Conservation (phyloP, 2,113 vertebrate species). For the Cyprinodon tularosa region DNA sequence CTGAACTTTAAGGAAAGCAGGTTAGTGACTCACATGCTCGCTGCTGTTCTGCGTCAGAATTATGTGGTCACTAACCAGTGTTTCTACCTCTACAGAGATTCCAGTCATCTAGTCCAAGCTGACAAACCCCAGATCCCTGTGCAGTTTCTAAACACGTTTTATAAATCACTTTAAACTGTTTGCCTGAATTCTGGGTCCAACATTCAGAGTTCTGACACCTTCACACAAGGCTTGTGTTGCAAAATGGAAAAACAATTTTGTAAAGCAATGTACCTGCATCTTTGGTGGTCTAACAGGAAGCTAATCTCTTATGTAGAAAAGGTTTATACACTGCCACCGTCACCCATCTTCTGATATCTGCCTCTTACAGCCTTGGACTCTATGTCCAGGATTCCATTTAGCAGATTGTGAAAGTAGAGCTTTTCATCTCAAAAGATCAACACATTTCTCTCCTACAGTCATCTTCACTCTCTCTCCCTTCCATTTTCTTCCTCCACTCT, state of each 20-base stretch:
- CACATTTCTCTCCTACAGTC: conserved; percentile 64
- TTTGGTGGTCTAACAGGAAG: conserved; percentile 55
- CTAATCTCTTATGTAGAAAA: conserved; percentile 81
- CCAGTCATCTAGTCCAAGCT: too few relatives aligned
- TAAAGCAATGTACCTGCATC: conserved; percentile 3
- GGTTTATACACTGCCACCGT: conserved; percentile 68
- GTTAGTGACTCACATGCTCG: too few relatives aligned
- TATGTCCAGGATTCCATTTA: conserved; percentile 77
- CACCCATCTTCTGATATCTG: conserved; percentile 12
- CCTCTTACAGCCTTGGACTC: conserved; percentile 62
- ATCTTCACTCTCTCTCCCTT: conserved; percentile 68
- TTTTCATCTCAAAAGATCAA: conserved; percentile 79
- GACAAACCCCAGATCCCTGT: too few relatives aligned
- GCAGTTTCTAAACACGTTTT: too few relatives aligned
- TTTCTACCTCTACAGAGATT: too few relatives aligned
- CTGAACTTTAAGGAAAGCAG: too few relatives aligned
- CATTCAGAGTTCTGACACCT: too few relatives aligned
- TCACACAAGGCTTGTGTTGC: neutral
- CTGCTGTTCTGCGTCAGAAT: too few relatives aligned
- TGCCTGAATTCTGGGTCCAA: too few relatives aligned
- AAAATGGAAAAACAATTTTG: neutral
- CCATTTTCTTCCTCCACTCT: conserved; percentile 80
- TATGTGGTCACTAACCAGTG: too few relatives aligned
- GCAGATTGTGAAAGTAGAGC: conserved; percentile 54
- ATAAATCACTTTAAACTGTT: too few relatives aligned